Evolutionary conservation across 2,888 invertebrate genomes (phyloP).

Genomic region (Cerastis leucographa): DNA sequence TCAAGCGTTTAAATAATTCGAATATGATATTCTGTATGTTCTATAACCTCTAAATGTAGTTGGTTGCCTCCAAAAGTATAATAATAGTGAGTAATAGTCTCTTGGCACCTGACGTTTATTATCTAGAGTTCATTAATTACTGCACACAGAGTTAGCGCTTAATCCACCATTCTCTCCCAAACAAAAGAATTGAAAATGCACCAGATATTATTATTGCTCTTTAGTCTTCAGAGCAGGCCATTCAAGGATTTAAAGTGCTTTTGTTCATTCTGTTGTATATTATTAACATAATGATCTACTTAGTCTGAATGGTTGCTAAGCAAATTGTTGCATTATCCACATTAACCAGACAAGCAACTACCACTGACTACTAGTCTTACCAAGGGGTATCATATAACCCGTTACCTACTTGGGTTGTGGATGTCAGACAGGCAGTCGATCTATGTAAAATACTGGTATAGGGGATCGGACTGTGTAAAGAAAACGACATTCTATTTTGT

Average conservation of each 20-base stretch:
- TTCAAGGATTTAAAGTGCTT: slow-evolving; percentile 45
- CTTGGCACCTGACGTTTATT: slow-evolving; percentile 59
- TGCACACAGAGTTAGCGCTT: slow-evolving; percentile 57
- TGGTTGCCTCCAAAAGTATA: slow-evolving; percentile 41
- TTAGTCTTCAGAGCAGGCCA: slow-evolving; percentile 14
- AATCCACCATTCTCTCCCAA: slow-evolving; percentile 58
- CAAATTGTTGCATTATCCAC: not conserved
- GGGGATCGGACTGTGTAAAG: too few species aligned
- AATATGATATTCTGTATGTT: not conserved
- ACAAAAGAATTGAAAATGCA: slow-evolving; percentile 65
- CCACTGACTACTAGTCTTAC: not conserved
- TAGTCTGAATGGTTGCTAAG: slow-evolving; percentile 5
- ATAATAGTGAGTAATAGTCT: slow-evolving; percentile 50
- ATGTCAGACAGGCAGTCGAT: not conserved
- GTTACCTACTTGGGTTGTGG: not conserved
- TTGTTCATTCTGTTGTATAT: slow-evolving; percentile 38
- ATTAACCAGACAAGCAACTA: not conserved
- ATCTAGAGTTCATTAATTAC: slow-evolving; percentile 67
- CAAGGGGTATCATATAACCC: not conserved
- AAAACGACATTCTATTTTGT: too few species aligned
- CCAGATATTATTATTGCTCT: slow-evolving; percentile 62
- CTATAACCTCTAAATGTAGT: not conserved
- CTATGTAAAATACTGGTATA: not conserved
- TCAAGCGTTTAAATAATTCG: not conserved
- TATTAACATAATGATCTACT: slow-evolving; percentile 32